A percentile compares a stretch with the other conserved stretches of the same genome.
Evolutionary conservation across 2,797 vertebrate species (phyloP).

Genomic region (Girardinus metallicus): DNA sequence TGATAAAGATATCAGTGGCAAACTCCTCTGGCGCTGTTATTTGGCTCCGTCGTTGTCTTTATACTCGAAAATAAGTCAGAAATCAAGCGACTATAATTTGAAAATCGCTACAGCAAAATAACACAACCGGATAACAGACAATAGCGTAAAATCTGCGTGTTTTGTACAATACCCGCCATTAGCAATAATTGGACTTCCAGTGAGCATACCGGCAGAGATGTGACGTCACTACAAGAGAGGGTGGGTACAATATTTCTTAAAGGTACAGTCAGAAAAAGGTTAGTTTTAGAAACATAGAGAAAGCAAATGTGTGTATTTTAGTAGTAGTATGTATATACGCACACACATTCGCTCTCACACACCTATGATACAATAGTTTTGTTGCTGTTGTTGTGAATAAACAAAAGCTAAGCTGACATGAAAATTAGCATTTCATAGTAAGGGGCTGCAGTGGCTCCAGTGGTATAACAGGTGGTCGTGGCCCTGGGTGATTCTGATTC

Average conservation of each 20-base stretch:
- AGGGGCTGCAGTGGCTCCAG: no score
- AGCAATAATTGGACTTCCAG: conserved; percentile 67
- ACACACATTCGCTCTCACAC: no score
- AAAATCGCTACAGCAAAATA: background rate
- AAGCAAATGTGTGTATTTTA: no score
- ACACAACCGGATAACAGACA: background rate
- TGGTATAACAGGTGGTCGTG: no score
- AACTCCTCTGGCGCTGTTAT: conserved; percentile 1
- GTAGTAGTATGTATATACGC: background rate
- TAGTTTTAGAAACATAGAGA: background rate
- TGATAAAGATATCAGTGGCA: background rate
- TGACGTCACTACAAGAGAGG: conserved; percentile 54
- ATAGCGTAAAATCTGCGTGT: conserved; percentile 25
- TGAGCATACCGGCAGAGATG: conserved; percentile 70
- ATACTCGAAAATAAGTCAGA: background rate
- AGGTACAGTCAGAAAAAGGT: conserved; percentile 43
- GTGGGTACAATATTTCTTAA: conserved; percentile 54
- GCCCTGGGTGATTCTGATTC: no score
- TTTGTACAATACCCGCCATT: conserved; percentile 77
- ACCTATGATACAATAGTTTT: background rate
- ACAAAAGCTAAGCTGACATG: no score
- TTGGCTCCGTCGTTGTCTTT: background rate
- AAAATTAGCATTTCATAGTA: no score
- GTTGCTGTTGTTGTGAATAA: no score
- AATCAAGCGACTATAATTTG: background rate